Base-by-base conservation (phyloP, 2,888 invertebrate genomes). In the Oxycera nigricornis region DNA sequence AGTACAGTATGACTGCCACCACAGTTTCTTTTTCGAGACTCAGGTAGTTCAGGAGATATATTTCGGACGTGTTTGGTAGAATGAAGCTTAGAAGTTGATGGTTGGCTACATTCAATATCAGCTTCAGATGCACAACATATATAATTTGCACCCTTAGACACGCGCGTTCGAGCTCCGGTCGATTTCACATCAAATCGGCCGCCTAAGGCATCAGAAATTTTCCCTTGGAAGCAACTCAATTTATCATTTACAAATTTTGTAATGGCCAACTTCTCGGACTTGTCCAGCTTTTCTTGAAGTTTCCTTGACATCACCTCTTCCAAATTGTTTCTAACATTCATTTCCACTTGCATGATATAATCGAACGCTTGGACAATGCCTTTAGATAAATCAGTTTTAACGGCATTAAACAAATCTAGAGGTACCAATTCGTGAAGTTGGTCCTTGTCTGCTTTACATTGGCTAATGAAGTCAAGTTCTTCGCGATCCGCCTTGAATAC, bases 1-100 rank as follows among this genome's bases (percentile, higher is more conserved):
- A 70, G 41, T n/a, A 52, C 11, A 4, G 70, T 70, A 52, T 70
- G 70, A 55, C 70, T 70, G 14, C 70, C 70, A 6, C 70, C 70
- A 14, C 70, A 70, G 20, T 52, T 55, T 31, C 70, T 30, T 22
- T 70, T 70, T 28, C 31, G 55, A 9, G 14, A 1, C 11, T 55
- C 50, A 9, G n/a, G 20, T 7, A 52, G 50, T 30, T 50, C 50
- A 9, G 68, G 68, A 52, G 30, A 50, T 6, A 50, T 68, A 11
- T 30, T 46, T 50, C 20, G 46, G 20, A 0, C 30, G 20, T n/a
- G 46, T 31, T 17, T 46, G 9, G 22, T 6, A 1, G 28, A 14
- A 1, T 6, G 17, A 30, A 50, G 17, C 22, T 28, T 67, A 3
- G 67, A 46, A 7, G 46, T 2, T 26, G 26, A 4, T 0, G 67